These are phyloP conservation scores for Antheraea mylitta DNA, from an alignment of 1,140 invertebrate species.

Conservation along the genomic window DNA sequence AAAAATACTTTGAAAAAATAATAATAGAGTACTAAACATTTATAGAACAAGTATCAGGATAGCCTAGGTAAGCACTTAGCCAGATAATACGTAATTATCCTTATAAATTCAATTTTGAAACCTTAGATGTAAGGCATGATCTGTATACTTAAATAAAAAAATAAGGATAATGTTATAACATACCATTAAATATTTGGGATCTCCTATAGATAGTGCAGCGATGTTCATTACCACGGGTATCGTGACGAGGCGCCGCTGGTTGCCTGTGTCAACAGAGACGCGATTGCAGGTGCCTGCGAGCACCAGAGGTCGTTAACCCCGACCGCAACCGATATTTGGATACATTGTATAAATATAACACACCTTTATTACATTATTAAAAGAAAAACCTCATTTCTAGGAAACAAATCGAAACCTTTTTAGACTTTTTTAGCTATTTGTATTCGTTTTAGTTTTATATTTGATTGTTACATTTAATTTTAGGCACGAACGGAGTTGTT, in stretches of 20 bases:
- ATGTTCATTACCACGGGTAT: conserved; percentile 67
- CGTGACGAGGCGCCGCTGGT: conserved; percentile 51
- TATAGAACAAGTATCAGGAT: too few relatives aligned
- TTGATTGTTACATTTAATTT: too few relatives aligned
- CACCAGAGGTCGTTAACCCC: conserved; percentile 62
- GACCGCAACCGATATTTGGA: conserved; percentile 67
- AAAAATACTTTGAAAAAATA: too few relatives aligned
- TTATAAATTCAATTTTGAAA: too few relatives aligned
- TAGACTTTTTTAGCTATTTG: not conserved
- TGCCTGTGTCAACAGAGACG: conserved; percentile 67
- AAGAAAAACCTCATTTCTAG: not conserved
- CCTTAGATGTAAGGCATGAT: too few relatives aligned
- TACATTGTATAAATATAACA: conserved; percentile 50
- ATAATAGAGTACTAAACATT: too few relatives aligned
- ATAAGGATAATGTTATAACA: not conserved
- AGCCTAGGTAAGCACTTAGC: too few relatives aligned
- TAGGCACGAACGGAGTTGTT: too few relatives aligned
- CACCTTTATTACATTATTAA: not conserved
- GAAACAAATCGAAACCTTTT: not conserved
- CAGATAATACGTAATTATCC: too few relatives aligned
- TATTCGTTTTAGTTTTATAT: too few relatives aligned
- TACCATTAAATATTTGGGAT: conserved; percentile 27
- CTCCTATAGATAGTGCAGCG: conserved; percentile 56
- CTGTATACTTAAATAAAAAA: not conserved
- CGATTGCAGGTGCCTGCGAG: conserved; percentile 68